phyloP scores from a whole-genome alignment of 2,888 invertebrate species.

The Lasioglossum leucozonium region DNA sequence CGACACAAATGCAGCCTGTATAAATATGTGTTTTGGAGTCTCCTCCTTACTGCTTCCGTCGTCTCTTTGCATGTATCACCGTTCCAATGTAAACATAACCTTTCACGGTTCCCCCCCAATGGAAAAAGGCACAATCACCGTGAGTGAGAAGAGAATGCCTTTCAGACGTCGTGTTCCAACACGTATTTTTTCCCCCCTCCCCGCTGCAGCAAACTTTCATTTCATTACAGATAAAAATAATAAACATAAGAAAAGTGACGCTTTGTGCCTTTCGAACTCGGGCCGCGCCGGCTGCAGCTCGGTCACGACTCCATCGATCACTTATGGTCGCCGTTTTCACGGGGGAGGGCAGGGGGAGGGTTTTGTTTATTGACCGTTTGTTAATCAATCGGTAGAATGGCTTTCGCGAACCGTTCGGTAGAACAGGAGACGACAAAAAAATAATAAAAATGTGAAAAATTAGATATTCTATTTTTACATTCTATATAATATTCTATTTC shows the following conservation, averaged over 20 bases:
- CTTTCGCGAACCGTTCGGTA: background rate
- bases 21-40: slow-evolving; percentile 61
- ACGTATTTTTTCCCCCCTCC: slow-evolving; percentile 11
- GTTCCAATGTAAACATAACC: slow-evolving; percentile 50
- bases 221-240: background rate
- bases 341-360: too few species aligned
- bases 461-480: too few species aligned
- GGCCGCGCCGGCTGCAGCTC: background rate
- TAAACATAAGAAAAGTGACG: slow-evolving; percentile 6
- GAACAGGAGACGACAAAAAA: too few species aligned
- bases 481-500: too few species aligned
- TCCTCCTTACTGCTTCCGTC: slow-evolving; percentile 35
- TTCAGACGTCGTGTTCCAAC: slow-evolving; percentile 12
- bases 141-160: slow-evolving; percentile 18
- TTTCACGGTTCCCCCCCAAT: slow-evolving; percentile 7
- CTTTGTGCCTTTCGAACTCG: background rate
- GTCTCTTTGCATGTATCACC: slow-evolving; percentile 35
- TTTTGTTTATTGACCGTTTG: background rate
- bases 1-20: slow-evolving; percentile 44
- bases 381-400: background rate
- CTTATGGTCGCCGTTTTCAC: background rate
- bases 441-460: too few species aligned
- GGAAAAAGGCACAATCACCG: slow-evolving; percentile 43
- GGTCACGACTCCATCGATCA: background rate
- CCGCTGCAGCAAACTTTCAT: background rate